These are phyloP conservation scores for Acrocyrtus sp. DNA, from an alignment of 2,888 invertebrate species.

Conservation along the genomic window DNA sequence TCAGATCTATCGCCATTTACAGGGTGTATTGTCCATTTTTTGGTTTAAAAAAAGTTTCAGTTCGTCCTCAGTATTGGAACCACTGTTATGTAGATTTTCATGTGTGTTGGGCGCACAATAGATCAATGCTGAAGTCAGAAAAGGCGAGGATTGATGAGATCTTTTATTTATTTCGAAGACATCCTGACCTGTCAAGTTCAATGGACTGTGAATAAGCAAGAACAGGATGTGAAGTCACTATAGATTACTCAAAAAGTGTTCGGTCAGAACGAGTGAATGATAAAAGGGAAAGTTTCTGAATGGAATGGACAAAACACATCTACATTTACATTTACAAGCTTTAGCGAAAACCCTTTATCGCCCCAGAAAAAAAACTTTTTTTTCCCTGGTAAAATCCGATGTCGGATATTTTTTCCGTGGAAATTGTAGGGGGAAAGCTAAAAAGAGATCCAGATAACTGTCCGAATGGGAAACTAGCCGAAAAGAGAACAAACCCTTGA, in stretches of 20 bases:
- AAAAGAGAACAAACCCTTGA: conserved; percentile 14
- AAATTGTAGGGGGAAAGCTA: conserved; percentile 7
- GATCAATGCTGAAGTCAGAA: conserved; percentile 42
- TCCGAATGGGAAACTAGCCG: conserved; percentile 14
- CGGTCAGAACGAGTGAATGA: conserved; percentile 56
- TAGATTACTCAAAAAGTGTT: conserved; percentile 63
- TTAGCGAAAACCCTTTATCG: conserved; percentile 59
- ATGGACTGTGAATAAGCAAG: conserved; percentile 61
- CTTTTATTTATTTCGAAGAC: conserved; percentile 62
- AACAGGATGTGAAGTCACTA: conserved; percentile 61
- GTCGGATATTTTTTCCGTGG: no score
- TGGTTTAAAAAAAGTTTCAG: conserved; percentile 19
- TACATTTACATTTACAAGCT: no score
- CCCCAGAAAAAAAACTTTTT: conserved; percentile 47
- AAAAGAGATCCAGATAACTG: conserved; percentile 15
- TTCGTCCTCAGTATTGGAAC: conserved; percentile 21
- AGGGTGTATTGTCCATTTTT: no score
- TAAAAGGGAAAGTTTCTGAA: conserved; percentile 47
- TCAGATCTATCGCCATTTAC: no score
- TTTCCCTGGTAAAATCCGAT: conserved; percentile 4
- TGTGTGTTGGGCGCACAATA: conserved; percentile 43
- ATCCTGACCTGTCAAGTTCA: conserved; percentile 58
- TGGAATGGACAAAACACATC: conserved; percentile 3
- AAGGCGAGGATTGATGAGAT: conserved; percentile 50
- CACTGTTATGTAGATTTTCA: conserved; percentile 41